A percentile compares a stretch with the other conserved stretches of the same genome.
Conservation (phyloP, 2,113 vertebrate species). For the Microtus pennsylvanicus region DNA sequence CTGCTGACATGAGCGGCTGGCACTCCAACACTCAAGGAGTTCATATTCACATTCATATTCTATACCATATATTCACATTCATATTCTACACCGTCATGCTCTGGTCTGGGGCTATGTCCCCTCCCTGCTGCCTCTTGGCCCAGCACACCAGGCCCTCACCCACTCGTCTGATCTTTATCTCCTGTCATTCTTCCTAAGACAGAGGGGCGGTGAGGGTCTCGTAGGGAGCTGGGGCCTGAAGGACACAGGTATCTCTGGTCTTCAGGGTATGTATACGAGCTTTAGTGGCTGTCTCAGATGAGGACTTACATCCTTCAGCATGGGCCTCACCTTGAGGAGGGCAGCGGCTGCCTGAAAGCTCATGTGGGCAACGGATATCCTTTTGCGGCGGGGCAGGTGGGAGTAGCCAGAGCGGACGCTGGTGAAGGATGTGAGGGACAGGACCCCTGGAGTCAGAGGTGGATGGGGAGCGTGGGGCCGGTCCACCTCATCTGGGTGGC, state of each 20-base stretch:
- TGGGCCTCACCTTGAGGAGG: conserved; percentile 89
- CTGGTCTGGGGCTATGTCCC: rapidly evolving
- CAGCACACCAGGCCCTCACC: background rate
- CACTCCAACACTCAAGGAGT: background rate
- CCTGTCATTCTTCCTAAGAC: background rate
- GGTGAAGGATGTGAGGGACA: conserved; percentile 94
- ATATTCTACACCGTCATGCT: rapidly evolving
- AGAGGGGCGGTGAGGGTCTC: background rate
- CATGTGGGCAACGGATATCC: conserved; percentile 96
- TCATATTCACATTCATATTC: too few relatives aligned
- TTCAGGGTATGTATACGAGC: background rate
- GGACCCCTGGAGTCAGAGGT: conserved; percentile 90
- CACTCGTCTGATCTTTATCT: background rate
- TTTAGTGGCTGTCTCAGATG: background rate
- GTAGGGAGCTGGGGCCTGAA: too few relatives aligned
- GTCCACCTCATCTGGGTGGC: conserved; percentile 92
- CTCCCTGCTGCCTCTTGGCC: background rate
- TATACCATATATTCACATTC: too few relatives aligned
- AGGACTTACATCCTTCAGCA: background rate
- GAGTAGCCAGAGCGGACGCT: conserved; percentile 91
- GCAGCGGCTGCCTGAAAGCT: conserved; percentile 95
- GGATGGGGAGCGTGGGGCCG: conserved; percentile 90
- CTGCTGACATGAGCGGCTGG: background rate
- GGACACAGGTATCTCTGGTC: background rate
- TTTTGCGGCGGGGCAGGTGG: conserved; percentile 91